phyloP scores from a whole-genome alignment of 2,888 invertebrate species.

The Autographa gamma region DNA sequence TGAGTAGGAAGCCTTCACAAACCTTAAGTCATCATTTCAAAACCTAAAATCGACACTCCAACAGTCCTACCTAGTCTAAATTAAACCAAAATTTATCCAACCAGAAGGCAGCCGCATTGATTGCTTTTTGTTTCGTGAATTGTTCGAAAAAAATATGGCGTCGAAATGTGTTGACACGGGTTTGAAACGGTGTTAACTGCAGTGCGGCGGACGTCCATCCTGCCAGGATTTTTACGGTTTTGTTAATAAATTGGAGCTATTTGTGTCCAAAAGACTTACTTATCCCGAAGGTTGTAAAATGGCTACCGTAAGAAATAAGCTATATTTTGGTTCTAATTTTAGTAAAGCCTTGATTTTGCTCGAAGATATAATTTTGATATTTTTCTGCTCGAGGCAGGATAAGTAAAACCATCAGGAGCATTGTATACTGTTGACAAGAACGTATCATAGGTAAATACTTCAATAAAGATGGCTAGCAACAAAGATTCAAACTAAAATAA shows the following conservation, averaged over 20 bases:
- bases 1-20: too few species aligned
- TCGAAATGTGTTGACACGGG: not conserved
- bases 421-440: too few species aligned
- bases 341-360: too few species aligned
- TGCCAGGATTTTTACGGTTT: not conserved
- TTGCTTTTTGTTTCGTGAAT: not conserved
- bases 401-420: too few species aligned
- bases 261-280: not conserved
- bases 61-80: not conserved
- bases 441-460: too few species aligned
- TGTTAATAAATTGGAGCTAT: not conserved
- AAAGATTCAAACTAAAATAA: too few species aligned
- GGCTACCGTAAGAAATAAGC: too few species aligned
- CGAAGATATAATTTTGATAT: too few species aligned
- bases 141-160: not conserved
- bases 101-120: conserved; percentile 2
- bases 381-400: too few species aligned
- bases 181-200: not conserved
- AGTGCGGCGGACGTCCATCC: not conserved
- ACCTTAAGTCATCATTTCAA: too few species aligned
- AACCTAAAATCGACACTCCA: not conserved
- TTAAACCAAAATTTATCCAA: not conserved
- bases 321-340: too few species aligned
- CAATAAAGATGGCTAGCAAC: too few species aligned
- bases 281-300: not conserved